A percentile compares a stretch with the other conserved stretches of the same genome.
Conservation (phyloP, 2,888 invertebrate species). For the Cantharis nigra region DNA sequence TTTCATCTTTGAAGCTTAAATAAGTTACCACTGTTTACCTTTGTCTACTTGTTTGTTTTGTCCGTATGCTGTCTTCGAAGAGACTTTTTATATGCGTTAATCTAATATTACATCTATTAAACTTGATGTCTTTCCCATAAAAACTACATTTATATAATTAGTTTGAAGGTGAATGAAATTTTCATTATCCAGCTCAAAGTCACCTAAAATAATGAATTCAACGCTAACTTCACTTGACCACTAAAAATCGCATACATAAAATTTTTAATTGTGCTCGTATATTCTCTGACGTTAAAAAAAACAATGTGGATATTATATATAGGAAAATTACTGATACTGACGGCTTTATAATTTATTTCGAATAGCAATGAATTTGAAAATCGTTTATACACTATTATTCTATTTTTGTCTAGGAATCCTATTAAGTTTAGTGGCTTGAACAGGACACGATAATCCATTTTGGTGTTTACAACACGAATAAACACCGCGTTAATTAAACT, state of each 20-base stretch:
- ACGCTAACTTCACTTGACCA: not conserved
- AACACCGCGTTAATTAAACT: not conserved
- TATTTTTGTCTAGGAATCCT: not conserved
- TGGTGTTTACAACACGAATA: slow-evolving; percentile 2
- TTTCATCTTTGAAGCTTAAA: slow-evolving; percentile 10
- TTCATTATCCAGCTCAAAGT: slow-evolving; percentile 2
- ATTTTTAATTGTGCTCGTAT: not conserved
- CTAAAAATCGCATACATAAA: not conserved
- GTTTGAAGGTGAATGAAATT: slow-evolving; percentile 22
- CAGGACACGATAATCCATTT: not conserved
- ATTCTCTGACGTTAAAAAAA: not conserved
- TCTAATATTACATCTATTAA: slow-evolving; percentile 30
- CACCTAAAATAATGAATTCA: not conserved
- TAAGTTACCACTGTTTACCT: slow-evolving; percentile 18
- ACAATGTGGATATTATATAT: not conserved
- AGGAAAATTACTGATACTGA: not conserved
- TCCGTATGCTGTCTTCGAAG: slow-evolving; percentile 5
- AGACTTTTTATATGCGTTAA: slow-evolving; percentile 25
- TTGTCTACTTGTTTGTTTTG: slow-evolving; percentile 14
- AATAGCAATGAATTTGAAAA: not conserved
- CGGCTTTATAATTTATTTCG: not conserved
- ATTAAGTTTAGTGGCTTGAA: slow-evolving; percentile 2
- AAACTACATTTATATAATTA: slow-evolving; percentile 30
- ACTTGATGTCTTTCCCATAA: slow-evolving; percentile 26
- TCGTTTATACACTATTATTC: not conserved